phyloP scores from a whole-genome alignment of 1,140 invertebrate genomes.

The Lycorma delicatula region DNA sequence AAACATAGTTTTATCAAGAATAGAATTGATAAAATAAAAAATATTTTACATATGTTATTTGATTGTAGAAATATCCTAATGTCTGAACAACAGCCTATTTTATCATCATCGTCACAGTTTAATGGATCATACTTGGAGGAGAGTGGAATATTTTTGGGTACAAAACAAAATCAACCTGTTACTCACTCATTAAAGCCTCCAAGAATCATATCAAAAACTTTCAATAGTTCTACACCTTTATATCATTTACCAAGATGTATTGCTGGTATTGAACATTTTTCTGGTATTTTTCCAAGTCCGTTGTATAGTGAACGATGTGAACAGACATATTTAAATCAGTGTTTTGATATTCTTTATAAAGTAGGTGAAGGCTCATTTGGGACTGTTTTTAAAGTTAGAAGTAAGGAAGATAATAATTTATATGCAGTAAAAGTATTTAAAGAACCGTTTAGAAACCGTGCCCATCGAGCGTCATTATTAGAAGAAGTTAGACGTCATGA shows the following conservation, averaged over 20 bases:
- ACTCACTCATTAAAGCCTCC: background rate
- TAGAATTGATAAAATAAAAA: too few species aligned
- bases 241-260: background rate
- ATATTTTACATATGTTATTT: too few species aligned
- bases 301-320: background rate
- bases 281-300: background rate
- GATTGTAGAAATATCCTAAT: too few species aligned
- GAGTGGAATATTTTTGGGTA: background rate
- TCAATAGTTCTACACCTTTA: background rate
- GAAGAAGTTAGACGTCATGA: conserved; percentile 64
- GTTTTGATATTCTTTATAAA: conserved; percentile 50
- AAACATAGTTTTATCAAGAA: too few species aligned
- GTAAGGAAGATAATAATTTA: conserved; percentile 50
- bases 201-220: background rate
- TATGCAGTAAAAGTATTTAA: conserved; percentile 63
- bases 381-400: conserved; percentile 57
- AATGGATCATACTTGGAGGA: background rate
- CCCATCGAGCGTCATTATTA: conserved; percentile 50
- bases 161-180: background rate
- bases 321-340: conserved; percentile 44
- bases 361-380: conserved; percentile 68
- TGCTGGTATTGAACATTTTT: background rate
- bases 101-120: too few species aligned
- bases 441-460: conserved; percentile 48
- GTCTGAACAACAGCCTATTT: too few species aligned